phyloP scores from a whole-genome alignment of 2,113 vertebrate species.

The Pedetes capensis region DNA sequence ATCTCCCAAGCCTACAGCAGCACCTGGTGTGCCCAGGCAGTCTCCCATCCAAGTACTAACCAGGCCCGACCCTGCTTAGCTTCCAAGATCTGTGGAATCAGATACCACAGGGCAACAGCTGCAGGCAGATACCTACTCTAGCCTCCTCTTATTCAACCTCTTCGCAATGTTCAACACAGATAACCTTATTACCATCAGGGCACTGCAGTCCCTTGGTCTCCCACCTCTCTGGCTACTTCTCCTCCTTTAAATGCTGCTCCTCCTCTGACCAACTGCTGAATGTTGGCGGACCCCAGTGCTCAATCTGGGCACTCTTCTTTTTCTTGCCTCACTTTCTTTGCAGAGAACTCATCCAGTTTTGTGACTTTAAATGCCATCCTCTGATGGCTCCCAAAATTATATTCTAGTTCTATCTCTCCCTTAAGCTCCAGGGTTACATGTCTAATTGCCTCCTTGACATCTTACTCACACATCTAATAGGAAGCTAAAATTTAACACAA shows the following conservation, averaged over 20 bases:
- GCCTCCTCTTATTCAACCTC: background rate
- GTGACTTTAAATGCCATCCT: conserved; percentile 27
- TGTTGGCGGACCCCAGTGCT: background rate
- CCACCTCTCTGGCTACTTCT: background rate
- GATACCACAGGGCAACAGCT: no score
- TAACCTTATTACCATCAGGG: background rate
- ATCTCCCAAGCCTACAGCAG: no score
- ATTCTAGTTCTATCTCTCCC: background rate
- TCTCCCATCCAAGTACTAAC: no score
- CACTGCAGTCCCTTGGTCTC: background rate
- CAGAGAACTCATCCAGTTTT: background rate
- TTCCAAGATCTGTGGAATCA: no score
- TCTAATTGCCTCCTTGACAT: conserved; percentile 21
- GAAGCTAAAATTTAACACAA: conserved; percentile 42
- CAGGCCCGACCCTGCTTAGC: no score
- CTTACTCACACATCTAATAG: background rate
- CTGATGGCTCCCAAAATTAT: background rate
- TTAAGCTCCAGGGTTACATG: conserved; percentile 19
- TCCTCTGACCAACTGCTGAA: background rate
- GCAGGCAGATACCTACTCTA: no score
- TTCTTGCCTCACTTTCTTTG: background rate
- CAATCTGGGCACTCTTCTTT: background rate
- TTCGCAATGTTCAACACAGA: background rate
- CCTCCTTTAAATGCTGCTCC: background rate
- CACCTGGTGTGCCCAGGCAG: no score